Percentiles rank a stretch among this genome's conserved stretches.
Evolutionary conservation across 2,888 invertebrate species (phyloP).

Genomic region (Caenorhabditis sinica): DNA sequence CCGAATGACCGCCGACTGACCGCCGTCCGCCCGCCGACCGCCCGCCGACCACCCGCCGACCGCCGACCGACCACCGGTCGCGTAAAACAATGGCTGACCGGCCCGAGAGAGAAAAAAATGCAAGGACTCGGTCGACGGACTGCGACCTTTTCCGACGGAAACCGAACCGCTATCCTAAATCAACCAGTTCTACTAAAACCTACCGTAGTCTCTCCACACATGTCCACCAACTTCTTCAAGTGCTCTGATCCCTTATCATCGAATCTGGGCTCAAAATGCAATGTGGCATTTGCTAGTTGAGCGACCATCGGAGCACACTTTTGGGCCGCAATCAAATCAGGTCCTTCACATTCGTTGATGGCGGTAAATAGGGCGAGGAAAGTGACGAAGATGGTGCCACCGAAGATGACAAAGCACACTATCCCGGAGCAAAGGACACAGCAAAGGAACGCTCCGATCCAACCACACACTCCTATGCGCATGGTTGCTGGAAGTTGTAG

Average conservation of each 20-base stretch:
- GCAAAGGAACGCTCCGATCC: conserved; percentile 34
- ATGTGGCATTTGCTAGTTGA: conserved; percentile 16
- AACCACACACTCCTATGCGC: conserved; percentile 13
- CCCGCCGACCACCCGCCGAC: too few relatives aligned
- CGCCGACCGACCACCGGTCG: too few relatives aligned
- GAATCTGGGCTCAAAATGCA: conserved; percentile 32
- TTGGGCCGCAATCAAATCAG: conserved; percentile 13
- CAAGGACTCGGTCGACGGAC: too few relatives aligned
- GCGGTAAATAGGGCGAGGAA: conserved; percentile 27
- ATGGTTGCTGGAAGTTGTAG: background rate
- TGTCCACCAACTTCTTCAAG: background rate
- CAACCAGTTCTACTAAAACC: too few relatives aligned
- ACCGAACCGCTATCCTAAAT: too few relatives aligned
- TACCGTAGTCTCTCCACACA: conserved; percentile 39
- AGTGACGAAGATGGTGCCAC: conserved; percentile 23
- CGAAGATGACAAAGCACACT: conserved; percentile 30
- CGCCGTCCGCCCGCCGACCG: too few relatives aligned
- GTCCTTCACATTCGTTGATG: conserved; percentile 23
- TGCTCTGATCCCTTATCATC: conserved; percentile 16
- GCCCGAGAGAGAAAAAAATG: too few relatives aligned
- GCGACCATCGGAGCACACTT: conserved; percentile 18
- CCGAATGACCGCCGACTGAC: too few relatives aligned
- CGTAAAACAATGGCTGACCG: too few relatives aligned
- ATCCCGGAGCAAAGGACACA: conserved; percentile 39
- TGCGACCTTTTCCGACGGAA: too few relatives aligned